Evolutionary conservation across 2,888 invertebrate genomes (phyloP).

Genomic region (Drosophila tanythrix): DNA sequence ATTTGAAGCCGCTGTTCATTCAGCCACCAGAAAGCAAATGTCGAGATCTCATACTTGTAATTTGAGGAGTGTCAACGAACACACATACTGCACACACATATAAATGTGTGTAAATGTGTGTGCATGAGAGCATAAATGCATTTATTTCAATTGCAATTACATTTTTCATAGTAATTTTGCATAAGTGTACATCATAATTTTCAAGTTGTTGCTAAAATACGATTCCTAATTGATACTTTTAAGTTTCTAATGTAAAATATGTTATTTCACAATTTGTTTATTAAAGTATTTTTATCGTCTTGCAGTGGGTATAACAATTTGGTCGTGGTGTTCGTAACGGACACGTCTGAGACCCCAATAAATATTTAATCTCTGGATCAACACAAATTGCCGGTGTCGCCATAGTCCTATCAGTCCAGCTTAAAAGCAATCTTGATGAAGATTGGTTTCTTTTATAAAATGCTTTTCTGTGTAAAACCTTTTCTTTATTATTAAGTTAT

Average conservation of each 20-base stretch:
- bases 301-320: neutral
- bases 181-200: neutral
- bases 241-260: neutral
- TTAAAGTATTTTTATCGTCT: neutral
- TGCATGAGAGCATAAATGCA: neutral
- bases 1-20: slow-evolving; percentile 22
- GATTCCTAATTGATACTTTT: neutral
- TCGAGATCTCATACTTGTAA: slow-evolving; percentile 28
- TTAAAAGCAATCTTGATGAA: neutral
- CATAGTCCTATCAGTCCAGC: neutral
- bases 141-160: neutral
- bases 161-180: slow-evolving; percentile 1
- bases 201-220: neutral
- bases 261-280: neutral
- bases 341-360: neutral
- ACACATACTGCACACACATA: neutral
- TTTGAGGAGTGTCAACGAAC: slow-evolving; percentile 30
- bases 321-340: neutral
- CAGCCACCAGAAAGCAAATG: slow-evolving; percentile 10
- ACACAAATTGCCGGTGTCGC: neutral
- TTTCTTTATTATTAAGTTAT: too few relatives aligned
- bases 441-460: neutral
- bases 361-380: neutral
- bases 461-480: too few relatives aligned
- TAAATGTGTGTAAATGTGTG: neutral